Evolutionary conservation across 2,113 vertebrate genomes (phyloP).

Genomic region (Sarotherodon lohbergeri): DNA sequence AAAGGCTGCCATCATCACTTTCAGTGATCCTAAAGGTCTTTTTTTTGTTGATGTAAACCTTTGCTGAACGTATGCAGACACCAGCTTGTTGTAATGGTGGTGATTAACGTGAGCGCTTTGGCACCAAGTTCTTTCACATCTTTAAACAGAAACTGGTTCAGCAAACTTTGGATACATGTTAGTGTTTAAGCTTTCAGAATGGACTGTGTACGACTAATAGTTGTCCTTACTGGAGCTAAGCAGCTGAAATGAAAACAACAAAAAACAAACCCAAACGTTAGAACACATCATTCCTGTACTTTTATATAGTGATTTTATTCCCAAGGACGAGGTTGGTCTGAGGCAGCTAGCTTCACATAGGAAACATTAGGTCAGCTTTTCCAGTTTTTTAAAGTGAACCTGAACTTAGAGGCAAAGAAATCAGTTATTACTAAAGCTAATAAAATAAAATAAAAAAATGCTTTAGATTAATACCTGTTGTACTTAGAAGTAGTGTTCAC

Average conservation of each 20-base stretch:
- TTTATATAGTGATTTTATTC: not conserved
- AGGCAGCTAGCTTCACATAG: not conserved
- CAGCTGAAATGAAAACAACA: not conserved
- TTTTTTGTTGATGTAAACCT: not conserved
- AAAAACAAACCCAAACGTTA: not conserved
- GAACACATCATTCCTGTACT: fast-evolving
- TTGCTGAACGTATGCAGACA: fast-evolving
- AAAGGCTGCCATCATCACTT: slow-evolving; percentile 77
- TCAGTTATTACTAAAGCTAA: not conserved
- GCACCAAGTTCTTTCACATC: fast-evolving
- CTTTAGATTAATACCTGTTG: too few relatives aligned
- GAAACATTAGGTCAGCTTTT: not conserved
- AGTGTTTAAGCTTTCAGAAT: not conserved
- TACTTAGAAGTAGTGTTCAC: too few relatives aligned
- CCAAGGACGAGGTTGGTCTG: fast-evolving
- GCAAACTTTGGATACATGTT: not conserved
- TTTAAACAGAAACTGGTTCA: not conserved
- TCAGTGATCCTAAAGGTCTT: slow-evolving; percentile 74
- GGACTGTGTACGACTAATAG: fast-evolving
- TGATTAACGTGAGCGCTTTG: fast-evolving
- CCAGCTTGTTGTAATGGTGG: not conserved
- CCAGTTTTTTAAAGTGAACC: not conserved
- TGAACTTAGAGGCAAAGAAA: not conserved
- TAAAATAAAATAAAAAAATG: not conserved
- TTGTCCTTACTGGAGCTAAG: fast-evolving